Evolutionary conservation across 2,797 vertebrate species (phyloP).

Genomic region (Pipistrellus pygmaeus): DNA sequence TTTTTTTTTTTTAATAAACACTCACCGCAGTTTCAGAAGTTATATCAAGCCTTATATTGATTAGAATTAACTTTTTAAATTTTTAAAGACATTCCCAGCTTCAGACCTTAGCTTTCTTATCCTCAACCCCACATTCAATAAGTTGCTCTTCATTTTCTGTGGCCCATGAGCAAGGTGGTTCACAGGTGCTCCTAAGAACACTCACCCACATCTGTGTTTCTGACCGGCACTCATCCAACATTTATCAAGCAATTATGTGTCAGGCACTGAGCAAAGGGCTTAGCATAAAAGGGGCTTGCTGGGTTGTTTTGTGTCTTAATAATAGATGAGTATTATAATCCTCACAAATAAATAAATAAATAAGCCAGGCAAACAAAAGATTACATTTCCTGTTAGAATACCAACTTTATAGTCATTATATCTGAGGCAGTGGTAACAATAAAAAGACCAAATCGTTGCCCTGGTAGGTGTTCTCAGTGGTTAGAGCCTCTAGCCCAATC

Average conservation of each 20-base stretch:
- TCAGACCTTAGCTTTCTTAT: neutral
- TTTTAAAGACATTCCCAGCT: neutral
- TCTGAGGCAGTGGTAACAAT: neutral
- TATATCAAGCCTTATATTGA: constrained; percentile 37
- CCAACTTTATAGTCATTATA: neutral
- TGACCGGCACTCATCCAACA: constrained; percentile 57
- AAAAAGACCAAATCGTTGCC: neutral
- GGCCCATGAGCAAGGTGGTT: neutral
- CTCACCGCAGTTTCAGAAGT: neutral
- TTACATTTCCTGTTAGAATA: neutral
- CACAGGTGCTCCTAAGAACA: constrained; percentile 56
- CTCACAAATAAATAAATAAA: neutral
- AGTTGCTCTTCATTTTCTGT: constrained; percentile 19
- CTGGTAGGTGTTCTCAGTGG: too few relatives aligned
- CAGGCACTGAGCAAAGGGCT: constrained; percentile 28
- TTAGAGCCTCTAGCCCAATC: too few relatives aligned
- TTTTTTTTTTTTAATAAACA: neutral
- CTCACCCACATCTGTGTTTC: neutral
- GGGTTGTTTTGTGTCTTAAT: constrained; percentile 35
- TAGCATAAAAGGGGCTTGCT: neutral
- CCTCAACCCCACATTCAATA: neutral
- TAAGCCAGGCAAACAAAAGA: neutral
- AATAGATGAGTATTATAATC: constrained; percentile 37
- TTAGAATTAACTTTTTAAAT: neutral
- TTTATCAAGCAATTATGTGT: constrained; percentile 74